Conservation (phyloP, 1,140 invertebrate genomes). For the Phocides pigmalion region DNA sequence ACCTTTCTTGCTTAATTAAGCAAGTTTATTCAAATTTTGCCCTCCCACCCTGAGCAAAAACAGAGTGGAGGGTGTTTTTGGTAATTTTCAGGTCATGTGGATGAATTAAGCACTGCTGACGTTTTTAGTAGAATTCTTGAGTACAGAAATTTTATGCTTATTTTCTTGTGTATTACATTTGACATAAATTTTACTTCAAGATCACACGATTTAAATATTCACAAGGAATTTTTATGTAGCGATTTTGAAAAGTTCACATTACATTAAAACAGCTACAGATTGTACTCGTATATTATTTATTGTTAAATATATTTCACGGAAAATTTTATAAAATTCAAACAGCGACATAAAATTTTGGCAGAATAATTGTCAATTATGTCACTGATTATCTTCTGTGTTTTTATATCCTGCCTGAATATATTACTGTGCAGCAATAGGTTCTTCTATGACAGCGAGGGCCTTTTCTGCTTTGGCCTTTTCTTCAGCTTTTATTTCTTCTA, state of each 20-base stretch:
- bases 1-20: not conserved
- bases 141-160: not conserved
- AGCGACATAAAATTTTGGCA: constrained; percentile 10
- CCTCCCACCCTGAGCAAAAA: not conserved
- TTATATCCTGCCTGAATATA: constrained; percentile 26
- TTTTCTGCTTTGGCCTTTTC: constrained; percentile 40
- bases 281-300: not conserved
- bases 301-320: constrained; percentile 7
- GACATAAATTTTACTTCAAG: too few relatives aligned
- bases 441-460: constrained; percentile 30
- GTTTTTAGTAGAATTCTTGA: not conserved
- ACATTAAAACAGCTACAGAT: constrained; percentile 9
- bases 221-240: too few relatives aligned
- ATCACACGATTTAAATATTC: too few relatives aligned
- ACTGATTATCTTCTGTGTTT: constrained; percentile 15
- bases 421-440: constrained; percentile 29
- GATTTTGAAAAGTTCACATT: too few relatives aligned
- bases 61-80: not conserved
- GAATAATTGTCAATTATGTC: constrained; percentile 2
- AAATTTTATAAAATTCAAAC: not conserved
- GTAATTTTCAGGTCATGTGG: not conserved
- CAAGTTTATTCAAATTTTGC: not conserved
- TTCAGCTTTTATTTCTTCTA: constrained; percentile 68
- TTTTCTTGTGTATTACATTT: too few relatives aligned
- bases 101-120: not conserved